Evolutionary conservation across 2,888 invertebrate genomes (phyloP), one percentile per base, ranked within the genome.

Genomic region (Callyntrura guangdongensis): DNA sequence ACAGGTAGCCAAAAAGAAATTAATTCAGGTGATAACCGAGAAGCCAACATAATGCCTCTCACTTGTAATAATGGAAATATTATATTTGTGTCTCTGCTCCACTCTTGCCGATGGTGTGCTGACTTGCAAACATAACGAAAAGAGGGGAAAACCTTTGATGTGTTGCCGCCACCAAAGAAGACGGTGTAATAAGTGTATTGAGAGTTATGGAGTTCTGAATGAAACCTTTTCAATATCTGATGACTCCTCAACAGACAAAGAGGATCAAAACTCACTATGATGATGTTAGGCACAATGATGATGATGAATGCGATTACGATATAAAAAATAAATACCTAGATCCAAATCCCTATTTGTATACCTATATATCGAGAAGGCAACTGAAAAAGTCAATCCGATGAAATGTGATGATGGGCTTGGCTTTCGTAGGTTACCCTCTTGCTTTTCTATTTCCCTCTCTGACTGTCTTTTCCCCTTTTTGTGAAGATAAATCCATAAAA

Each of bases 1-100:
- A 92, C 93, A 93, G 93, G 93, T 93, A 93, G 93, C 92, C 59
- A 90, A 69, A 89, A 92, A 92, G 81, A 89, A 93, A 92, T 93
- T 93, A 93, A 92, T 92, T 93, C 92, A 92, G 92, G 92, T 93
- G 93, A 93, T 92, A 91, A 91, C 91, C 93, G 91, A 83, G 83
- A 92, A 92, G 92, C 93, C 92, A 89, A 90, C 82, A 85, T 89
- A 91, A 91, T 91, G 92, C 90, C 77, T 49, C 77, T 83, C 74
- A 61, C 69, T 61, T 77, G 61, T 47, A 83, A 83, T 67, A 83
- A 83, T 59, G 36, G 67, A 67, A 83, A 83, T 61, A 81, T 61
- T 61, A 61, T 81, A 89, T 79, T 53, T 88, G 69, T 89, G 89
- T 89, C 89, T 89, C 84, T 89, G 77, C 84, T 84, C 20, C 14